These are phyloP conservation scores for Styela plicata DNA, from an alignment of 23 tunicate species.

Conservation along the genomic window DNA sequence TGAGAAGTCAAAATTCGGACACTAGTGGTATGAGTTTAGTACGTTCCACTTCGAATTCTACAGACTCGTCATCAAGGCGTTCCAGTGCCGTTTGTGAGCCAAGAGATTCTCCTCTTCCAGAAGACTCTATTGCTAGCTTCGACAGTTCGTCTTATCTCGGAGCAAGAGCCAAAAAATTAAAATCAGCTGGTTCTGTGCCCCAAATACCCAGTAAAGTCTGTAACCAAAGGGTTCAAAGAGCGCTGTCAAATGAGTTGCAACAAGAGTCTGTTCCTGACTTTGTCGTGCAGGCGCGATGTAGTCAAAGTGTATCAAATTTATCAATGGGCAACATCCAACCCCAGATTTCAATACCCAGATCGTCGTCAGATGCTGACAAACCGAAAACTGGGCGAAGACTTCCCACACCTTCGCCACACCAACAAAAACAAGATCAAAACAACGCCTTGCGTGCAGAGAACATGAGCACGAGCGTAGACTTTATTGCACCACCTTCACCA, in stretches of 20 bases:
- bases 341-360: background rate
- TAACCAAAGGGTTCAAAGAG: constrained; percentile 2
- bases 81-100: constrained; percentile 14
- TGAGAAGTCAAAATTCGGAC: constrained; percentile 6
- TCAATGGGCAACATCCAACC: background rate
- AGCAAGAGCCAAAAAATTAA: background rate
- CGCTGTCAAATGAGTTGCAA: background rate
- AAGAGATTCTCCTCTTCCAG: constrained; percentile 15
- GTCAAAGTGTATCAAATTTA: constrained; percentile 20
- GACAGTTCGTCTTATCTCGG: constrained; percentile 5
- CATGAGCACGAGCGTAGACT: background rate
- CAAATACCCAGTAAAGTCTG: background rate
- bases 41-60: constrained; percentile 16
- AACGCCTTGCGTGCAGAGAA: background rate
- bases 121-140: constrained; percentile 16
- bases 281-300: background rate
- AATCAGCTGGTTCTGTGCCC: background rate
- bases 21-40: background rate
- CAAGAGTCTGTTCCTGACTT: background rate
- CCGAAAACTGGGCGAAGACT: background rate
- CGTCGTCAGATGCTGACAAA: background rate
- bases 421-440: background rate
- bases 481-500: constrained; percentile 37
- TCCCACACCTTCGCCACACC: background rate
- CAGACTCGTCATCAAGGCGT: constrained; percentile 8